phyloP scores from a whole-genome alignment of 2,113 vertebrate species.

The Suricata suricatta region DNA sequence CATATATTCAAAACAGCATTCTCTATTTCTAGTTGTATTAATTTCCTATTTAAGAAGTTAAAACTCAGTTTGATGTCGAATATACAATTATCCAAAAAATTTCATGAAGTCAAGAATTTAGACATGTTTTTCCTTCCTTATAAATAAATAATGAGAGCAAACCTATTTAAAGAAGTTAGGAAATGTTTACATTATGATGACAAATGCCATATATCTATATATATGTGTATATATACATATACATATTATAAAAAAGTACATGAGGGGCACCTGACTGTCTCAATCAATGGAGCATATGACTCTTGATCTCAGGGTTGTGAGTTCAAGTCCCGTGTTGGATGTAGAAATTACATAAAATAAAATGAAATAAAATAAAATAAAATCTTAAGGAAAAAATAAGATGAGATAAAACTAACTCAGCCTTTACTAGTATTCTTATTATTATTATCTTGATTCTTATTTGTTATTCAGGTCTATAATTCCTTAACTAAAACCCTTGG shows the following conservation, averaged over 20 bases:
- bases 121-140: background rate
- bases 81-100: background rate
- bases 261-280: background rate
- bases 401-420: background rate
- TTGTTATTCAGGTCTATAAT: background rate
- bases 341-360: background rate
- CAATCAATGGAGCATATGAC: background rate
- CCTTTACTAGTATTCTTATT: background rate
- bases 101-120: background rate
- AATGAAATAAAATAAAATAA: background rate
- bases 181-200: background rate
- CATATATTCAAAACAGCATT: background rate
- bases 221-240: background rate
- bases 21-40: background rate
- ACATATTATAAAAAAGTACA: no score
- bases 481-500: background rate
- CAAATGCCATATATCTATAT: background rate
- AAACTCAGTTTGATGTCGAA: constrained; percentile 29
- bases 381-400: background rate
- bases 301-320: background rate
- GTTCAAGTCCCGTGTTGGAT: background rate
- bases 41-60: constrained; percentile 4
- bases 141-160: constrained; percentile 11
- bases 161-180: background rate
- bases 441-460: background rate